Base-by-base conservation (phyloP, 2,797 vertebrate species). In the Echeneis naucrates region DNA sequence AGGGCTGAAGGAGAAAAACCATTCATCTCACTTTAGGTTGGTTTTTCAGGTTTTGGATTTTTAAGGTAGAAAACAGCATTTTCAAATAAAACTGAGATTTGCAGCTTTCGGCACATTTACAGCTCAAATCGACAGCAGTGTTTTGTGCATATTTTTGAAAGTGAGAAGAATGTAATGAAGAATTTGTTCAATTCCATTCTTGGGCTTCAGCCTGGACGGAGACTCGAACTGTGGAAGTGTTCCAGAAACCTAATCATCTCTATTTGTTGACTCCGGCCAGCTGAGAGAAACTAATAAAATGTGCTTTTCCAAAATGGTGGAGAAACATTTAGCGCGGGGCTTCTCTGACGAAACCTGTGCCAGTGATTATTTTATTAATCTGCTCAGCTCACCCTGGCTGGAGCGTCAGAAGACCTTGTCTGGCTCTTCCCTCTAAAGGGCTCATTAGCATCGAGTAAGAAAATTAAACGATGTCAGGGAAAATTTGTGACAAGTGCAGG, bases 301-400 rank as follows among this genome's bases (percentile, higher is more conserved):
- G 19, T 42, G 53, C 13, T 58, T 45, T 56, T 61, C 16, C 53
- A 53, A 42, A 66, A 16, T 17, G 40, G 3, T 59, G 71, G 14
- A 45, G 66, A 63, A 80, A 61, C 50, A 71, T 70, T 70, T 68
- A 68, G 11, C 69, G 24, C 4, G 4, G 54, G 35, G 47, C 42
- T 40, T 65, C 12, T 58, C 51, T 7, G 52, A 23, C 54, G 21
- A 35, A 60, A 59, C 40, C 16, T 4, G 11, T 17, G 17, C 38
- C n/a, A 63, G 9, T 51, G 13, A 45, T 47, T 52, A 32, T 45
- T 78, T 48, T 27, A 69, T 54, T 24, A 53, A 33, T 55, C 13
- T 61, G 26, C 38, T 57, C 42, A 42, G 4, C 42, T n/a, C 40
- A 42, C 45, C 23, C 3, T 42, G 42, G 5, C 17, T 26, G 8